These are phyloP conservation scores for Caenorhabditis uteleia DNA, from an alignment of 2,888 invertebrate species.

Conservation along the genomic window DNA sequence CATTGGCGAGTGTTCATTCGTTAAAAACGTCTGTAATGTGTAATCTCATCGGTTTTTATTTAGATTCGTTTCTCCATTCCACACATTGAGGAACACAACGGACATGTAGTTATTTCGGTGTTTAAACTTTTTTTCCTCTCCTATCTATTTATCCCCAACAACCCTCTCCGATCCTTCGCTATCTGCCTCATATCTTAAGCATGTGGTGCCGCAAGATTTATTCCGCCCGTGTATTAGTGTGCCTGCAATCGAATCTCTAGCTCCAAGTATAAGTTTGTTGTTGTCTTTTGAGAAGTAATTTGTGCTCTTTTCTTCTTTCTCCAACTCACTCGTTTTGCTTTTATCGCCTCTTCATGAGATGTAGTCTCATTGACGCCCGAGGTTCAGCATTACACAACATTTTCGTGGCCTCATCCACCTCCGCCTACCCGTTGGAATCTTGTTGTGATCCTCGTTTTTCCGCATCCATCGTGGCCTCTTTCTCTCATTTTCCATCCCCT, in stretches of 20 bases:
- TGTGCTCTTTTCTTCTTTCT: slow-evolving; percentile 6
- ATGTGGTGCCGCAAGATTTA: background rate
- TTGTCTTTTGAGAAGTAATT: slow-evolving; percentile 2
- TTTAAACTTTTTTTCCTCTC: no score
- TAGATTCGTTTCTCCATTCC: no score
- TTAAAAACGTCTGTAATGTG: no score
- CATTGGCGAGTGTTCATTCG: no score
- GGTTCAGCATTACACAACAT: slow-evolving; percentile 27
- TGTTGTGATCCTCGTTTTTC: slow-evolving; percentile 31
- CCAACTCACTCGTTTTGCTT: slow-evolving; percentile 1
- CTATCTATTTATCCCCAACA: no score
- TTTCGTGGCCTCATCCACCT: no score
- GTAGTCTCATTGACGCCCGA: slow-evolving; percentile 7
- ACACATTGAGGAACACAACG: no score
- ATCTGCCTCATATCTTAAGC: background rate
- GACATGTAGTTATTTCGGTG: no score
- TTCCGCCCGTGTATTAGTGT: no score
- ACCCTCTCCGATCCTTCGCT: background rate
- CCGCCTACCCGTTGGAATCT: slow-evolving; percentile 49
- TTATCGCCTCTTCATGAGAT: slow-evolving; percentile 30
- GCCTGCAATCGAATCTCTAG: slow-evolving; percentile 1
- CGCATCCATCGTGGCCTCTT: slow-evolving; percentile 8
- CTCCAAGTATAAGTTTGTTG: background rate
- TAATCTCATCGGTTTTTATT: no score
- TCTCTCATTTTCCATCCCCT: slow-evolving; percentile 6